Conservation (phyloP, 2,888 invertebrate genomes). For the Chloromyia formosa region DNA sequence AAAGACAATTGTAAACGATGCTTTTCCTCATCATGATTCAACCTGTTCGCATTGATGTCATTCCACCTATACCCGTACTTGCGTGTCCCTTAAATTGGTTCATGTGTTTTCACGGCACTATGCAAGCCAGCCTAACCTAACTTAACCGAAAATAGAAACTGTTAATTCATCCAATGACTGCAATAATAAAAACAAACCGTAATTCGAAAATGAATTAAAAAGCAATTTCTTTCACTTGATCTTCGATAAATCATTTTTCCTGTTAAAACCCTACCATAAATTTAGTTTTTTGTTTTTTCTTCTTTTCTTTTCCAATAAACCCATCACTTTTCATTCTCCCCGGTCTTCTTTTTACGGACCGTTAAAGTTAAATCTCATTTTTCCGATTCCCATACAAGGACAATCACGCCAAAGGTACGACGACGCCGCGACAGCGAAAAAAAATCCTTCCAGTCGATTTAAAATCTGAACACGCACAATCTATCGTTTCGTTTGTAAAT, state of each 20-base stretch:
- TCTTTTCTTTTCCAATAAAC: no score
- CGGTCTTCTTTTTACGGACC: not conserved
- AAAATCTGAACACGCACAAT: conserved; percentile 25
- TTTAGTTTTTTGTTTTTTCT: not conserved
- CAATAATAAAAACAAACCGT: not conserved
- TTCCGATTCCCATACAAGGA: not conserved
- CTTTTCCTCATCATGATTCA: no score
- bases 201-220: not conserved
- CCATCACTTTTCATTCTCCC: not conserved
- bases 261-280: not conserved
- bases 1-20: no score
- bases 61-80: no score
- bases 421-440: not conserved
- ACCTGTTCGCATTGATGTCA: no score
- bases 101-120: no score
- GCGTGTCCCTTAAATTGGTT: no score
- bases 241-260: not conserved
- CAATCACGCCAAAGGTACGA: not conserved
- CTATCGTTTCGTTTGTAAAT: conserved; percentile 34
- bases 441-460: conserved; percentile 26
- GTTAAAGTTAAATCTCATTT: conserved; percentile 12
- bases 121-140: no score
- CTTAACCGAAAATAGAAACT: no score
- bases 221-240: not conserved
- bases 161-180: no score